Evolutionary conservation across 2,797 vertebrate species (phyloP).

Genomic region (Lagodon rhomboides): DNA sequence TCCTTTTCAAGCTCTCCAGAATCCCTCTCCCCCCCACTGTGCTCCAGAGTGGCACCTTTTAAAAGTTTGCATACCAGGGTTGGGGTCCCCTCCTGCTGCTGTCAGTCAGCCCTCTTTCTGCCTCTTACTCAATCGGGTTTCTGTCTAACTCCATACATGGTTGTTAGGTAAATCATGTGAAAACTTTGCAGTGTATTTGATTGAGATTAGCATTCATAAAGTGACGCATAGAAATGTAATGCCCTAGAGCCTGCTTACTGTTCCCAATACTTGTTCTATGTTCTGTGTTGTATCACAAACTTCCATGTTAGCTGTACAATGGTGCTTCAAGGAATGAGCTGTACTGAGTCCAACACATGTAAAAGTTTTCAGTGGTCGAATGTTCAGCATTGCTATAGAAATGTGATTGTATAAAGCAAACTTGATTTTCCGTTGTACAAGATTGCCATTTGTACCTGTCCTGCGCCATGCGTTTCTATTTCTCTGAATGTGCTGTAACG

Average conservation of each 20-base stretch:
- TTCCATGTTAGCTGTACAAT: constrained; percentile 69
- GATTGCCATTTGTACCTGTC: constrained; percentile 68
- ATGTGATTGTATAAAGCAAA: constrained; percentile 84
- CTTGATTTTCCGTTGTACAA: constrained; percentile 73
- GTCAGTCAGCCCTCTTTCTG: constrained; percentile 64
- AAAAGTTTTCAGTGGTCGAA: constrained; percentile 71
- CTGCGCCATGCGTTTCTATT: constrained; percentile 60
- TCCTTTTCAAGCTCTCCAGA: constrained; percentile 44
- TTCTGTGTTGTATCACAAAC: constrained; percentile 64
- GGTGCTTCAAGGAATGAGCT: constrained; percentile 73
- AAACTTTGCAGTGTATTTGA: constrained; percentile 73
- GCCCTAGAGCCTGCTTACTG: constrained; percentile 73
- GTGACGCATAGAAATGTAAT: constrained; percentile 79
- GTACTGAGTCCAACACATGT: constrained; percentile 63
- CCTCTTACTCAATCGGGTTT: constrained; percentile 67
- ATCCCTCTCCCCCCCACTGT: constrained; percentile 53
- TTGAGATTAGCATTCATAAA: constrained; percentile 76
- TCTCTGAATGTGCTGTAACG: constrained; percentile 82
- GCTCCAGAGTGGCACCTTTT: constrained; percentile 69
- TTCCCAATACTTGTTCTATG: constrained; percentile 57
- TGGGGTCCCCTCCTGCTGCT: constrained; percentile 79
- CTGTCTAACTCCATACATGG: constrained; percentile 66
- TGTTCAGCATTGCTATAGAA: constrained; percentile 74
- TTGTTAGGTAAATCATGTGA: constrained; percentile 62
- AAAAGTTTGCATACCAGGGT: constrained; percentile 74